A percentile compares a stretch with the other conserved stretches of the same genome.
phyloP scores from a whole-genome alignment of 2,888 invertebrate genomes.

The Hartigia nigra region DNA sequence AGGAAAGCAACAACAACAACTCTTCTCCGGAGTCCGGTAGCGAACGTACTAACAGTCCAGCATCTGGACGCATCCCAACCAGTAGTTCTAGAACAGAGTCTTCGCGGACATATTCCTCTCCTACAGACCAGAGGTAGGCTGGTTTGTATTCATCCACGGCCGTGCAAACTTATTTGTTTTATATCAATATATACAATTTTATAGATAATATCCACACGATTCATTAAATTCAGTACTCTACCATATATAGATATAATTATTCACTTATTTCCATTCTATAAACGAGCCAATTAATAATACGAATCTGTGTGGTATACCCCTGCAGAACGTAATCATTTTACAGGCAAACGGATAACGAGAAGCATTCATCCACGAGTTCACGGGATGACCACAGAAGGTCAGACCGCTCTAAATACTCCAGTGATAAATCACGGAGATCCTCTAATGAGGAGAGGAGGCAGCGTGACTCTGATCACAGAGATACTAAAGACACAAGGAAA shows the following conservation, averaged over 20 bases:
- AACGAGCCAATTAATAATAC: constrained; percentile 60
- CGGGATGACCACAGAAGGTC: constrained; percentile 52
- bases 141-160: constrained; percentile 42
- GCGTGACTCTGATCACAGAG: constrained; percentile 48
- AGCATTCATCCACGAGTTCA: constrained; percentile 45
- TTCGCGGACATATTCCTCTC: constrained; percentile 46
- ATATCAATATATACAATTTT: background rate
- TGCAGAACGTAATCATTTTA: constrained; percentile 67
- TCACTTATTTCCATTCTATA: background rate
- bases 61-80: constrained; percentile 26
- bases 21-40: constrained; percentile 57
- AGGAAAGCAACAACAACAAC: constrained; percentile 65
- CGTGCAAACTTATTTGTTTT: constrained; percentile 18
- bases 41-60: constrained; percentile 51
- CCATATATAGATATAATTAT: background rate
- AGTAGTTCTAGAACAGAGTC: constrained; percentile 44
- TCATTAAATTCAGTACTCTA: background rate
- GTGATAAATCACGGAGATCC: constrained; percentile 51
- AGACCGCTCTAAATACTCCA: constrained; percentile 41
- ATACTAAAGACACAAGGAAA: constrained; percentile 45
- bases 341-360: constrained; percentile 61
- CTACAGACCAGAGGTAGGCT: constrained; percentile 63
- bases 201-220: background rate
- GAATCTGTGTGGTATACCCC: constrained; percentile 66
- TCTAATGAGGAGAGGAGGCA: constrained; percentile 52